phyloP scores from a whole-genome alignment of 2,888 invertebrate species.

The Limnephilus rhombicus region DNA sequence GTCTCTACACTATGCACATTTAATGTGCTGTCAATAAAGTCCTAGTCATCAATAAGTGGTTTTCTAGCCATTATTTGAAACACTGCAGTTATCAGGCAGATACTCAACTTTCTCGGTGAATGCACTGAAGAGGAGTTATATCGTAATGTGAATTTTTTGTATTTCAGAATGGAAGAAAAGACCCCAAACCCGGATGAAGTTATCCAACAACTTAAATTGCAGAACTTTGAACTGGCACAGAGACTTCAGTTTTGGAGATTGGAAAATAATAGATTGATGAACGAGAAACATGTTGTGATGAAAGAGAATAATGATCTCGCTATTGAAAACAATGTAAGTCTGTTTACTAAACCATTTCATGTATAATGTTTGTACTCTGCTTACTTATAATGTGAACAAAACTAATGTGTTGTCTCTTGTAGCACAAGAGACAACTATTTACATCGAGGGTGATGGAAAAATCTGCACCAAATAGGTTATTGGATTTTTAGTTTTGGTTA shows the following conservation, averaged over 20 bases:
- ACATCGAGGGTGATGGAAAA: too few relatives aligned
- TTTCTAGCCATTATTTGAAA: background rate
- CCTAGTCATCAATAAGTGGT: background rate
- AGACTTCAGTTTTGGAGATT: conserved; percentile 74
- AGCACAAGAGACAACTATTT: too few relatives aligned
- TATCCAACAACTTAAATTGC: conserved; percentile 71
- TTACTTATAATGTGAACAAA: too few relatives aligned
- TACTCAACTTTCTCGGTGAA: background rate
- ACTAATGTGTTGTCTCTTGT: too few relatives aligned
- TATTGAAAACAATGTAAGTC: conserved; percentile 74
- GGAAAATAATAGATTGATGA: conserved; percentile 72
- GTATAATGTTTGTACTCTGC: background rate
- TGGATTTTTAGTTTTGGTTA: too few relatives aligned
- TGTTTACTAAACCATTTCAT: background rate
- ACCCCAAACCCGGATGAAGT: conserved; percentile 71
- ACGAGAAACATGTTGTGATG: conserved; percentile 73
- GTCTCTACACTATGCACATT: too few relatives aligned
- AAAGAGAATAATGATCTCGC: conserved; percentile 74
- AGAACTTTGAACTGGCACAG: conserved; percentile 73
- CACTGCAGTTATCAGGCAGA: background rate
- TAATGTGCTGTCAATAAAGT: too few relatives aligned
- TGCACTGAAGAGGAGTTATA: background rate
- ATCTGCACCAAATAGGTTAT: too few relatives aligned
- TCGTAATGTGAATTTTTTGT: background rate
- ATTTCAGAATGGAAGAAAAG: conserved; percentile 51